Evolutionary conservation across 2,888 invertebrate genomes (phyloP).

Genomic region (Apantesis nais): DNA sequence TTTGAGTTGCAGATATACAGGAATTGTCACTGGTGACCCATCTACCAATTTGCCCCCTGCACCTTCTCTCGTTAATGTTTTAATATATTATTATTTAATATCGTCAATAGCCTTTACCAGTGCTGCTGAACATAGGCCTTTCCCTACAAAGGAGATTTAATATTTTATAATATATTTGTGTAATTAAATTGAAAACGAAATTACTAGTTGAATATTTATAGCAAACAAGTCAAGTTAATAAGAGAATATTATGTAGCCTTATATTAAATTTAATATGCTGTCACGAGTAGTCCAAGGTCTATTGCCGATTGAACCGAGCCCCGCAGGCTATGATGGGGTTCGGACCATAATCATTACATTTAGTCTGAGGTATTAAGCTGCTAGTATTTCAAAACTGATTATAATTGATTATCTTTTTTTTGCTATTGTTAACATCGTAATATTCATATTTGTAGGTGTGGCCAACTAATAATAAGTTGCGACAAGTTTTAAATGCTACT

Average conservation of each 20-base stretch:
- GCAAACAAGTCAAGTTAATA: neutral
- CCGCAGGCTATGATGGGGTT: neutral
- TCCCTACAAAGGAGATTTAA: too few relatives aligned
- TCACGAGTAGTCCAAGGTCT: constrained; percentile 3
- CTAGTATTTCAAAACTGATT: neutral
- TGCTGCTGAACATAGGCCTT: too few relatives aligned
- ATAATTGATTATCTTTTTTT: neutral
- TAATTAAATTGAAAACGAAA: neutral
- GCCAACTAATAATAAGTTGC: neutral
- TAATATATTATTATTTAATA: too few relatives aligned
- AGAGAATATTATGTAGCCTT: neutral
- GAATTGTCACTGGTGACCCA: too few relatives aligned
- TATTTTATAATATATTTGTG: too few relatives aligned
- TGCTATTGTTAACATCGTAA: neutral
- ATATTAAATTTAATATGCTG: neutral
- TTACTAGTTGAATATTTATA: neutral
- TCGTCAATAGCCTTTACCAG: too few relatives aligned
- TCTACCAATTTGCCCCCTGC: too few relatives aligned
- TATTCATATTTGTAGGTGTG: neutral
- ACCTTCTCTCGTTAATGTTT: too few relatives aligned
- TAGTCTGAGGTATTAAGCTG: neutral
- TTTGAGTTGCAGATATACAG: too few relatives aligned
- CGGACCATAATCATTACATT: constrained; percentile 1
- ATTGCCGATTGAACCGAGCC: neutral
- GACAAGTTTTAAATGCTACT: neutral